Base-by-base conservation (phyloP, 1,140 invertebrate species). In the Psilanteris sp. region DNA sequence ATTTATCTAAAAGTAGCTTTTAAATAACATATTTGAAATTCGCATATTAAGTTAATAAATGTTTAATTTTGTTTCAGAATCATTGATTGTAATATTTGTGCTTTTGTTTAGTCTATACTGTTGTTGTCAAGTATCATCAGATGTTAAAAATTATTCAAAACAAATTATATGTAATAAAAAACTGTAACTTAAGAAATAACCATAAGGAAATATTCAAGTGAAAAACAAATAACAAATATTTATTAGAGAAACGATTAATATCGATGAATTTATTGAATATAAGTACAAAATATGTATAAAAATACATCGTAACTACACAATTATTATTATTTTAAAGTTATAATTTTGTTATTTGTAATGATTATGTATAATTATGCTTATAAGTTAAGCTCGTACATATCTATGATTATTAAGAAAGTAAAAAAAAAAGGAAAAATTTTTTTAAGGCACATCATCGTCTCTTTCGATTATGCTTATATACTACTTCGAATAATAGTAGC, bases 111-210 rank as follows among this genome's bases (percentile, higher is more conserved):
- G 88, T 26, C 77, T 90, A 34, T 90, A 90, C 64, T 90, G 89
- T 39, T 89, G 89, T 67, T 89, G 90, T 48, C 89, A 90, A 77
- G 85, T 90, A 26, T 90, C 89, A 8, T 83, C 83, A 34, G 85
- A 90, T 66, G 24, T 89, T 7, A 89, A 84, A 71, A 78, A 46
- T 50, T 55, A 57, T 34, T 77, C 84, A 66, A 79, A 36, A 37
- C 22, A 29, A 43, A 62, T n/a, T n/a, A n/a, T n/a, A n/a, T n/a
- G n/a, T n/a, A n/a, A n/a, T n/a, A n/a, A n/a, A n/a, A n/a, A n/a
- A n/a, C n/a, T n/a, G n/a, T n/a, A n/a, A n/a, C n/a, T n/a, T n/a
- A n/a, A n/a, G n/a, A n/a, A n/a, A n/a, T n/a, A n/a, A n/a, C n/a
- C n/a, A n/a, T n/a, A n/a, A n/a, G n/a, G n/a, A n/a, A n/a, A n/a